A percentile compares a stretch with the other conserved stretches of the same genome.
These are phyloP conservation scores for Pipistrellus pipistrellus DNA, from an alignment of 2,797 vertebrate genomes.

Conservation along the genomic window DNA sequence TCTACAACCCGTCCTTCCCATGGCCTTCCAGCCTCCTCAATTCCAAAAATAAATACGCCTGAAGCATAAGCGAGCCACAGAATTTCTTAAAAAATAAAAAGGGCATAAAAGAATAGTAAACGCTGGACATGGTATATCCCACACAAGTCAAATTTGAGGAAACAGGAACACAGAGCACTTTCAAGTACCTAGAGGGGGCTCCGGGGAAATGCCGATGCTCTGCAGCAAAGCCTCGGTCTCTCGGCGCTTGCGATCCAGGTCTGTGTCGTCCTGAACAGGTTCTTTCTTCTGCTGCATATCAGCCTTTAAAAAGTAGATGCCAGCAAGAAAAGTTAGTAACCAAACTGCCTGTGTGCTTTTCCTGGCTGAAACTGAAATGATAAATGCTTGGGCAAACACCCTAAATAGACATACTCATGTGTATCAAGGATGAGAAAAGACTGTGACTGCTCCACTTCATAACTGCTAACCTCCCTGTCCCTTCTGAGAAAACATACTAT, in stretches of 20 bases:
- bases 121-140: constrained; percentile 57
- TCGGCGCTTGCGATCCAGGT: constrained; percentile 92
- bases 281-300: constrained; percentile 93
- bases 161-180: background rate
- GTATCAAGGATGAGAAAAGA: background rate
- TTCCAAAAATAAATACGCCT: constrained; percentile 47
- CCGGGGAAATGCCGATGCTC: constrained; percentile 94
- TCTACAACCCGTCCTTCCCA: background rate
- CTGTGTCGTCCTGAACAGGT: constrained; percentile 91
- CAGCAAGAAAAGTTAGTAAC: background rate
- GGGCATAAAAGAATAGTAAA: constrained; percentile 16
- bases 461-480: background rate
- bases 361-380: background rate
- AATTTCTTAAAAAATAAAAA: constrained; percentile 34
- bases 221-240: constrained; percentile 94
- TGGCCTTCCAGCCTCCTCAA: constrained; percentile 62
- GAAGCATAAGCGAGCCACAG: constrained; percentile 10
- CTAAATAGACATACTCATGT: background rate
- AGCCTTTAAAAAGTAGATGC: constrained; percentile 78
- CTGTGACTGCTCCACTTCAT: background rate
- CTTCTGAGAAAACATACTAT: background rate
- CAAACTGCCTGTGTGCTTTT: background rate
- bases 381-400: background rate
- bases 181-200: constrained; percentile 93
- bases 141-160: background rate